Evolutionary conservation across 2,888 invertebrate species (phyloP).

Genomic region (Cacoxenus indagator): DNA sequence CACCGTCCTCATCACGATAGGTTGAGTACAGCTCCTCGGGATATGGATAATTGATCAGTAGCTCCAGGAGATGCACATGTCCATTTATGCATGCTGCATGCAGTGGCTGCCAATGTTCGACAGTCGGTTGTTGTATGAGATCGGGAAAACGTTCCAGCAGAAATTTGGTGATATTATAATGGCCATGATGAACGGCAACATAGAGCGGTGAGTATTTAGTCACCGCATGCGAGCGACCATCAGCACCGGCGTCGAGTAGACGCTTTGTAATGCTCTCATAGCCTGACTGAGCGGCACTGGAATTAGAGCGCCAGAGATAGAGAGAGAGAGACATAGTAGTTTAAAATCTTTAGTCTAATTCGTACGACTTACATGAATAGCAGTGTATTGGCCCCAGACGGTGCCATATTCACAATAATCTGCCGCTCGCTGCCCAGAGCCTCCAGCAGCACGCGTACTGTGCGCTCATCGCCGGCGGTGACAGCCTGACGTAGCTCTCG

Average conservation of each 20-base stretch:
- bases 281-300: conserved; percentile 89
- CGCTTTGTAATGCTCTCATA: conserved; percentile 82
- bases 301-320: neutral
- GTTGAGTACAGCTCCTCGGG: conserved; percentile 78
- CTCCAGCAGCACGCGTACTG: conserved; percentile 78
- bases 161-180: conserved; percentile 81
- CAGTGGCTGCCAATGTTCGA: conserved; percentile 91
- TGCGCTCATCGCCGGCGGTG: conserved; percentile 78
- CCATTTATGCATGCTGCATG: conserved; percentile 95
- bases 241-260: conserved; percentile 85
- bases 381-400: conserved; percentile 88
- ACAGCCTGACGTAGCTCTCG: conserved; percentile 83
- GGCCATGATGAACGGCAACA: conserved; percentile 89
- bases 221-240: conserved; percentile 89
- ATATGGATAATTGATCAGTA: conserved; percentile 86
- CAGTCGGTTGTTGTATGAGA: conserved; percentile 87
- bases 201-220: conserved; percentile 94
- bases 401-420: conserved; percentile 87
- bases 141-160: conserved; percentile 87
- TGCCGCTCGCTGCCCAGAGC: conserved; percentile 78
- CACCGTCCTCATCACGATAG: conserved; percentile 79
- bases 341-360: neutral
- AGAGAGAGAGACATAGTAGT: neutral
- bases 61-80: conserved; percentile 81
- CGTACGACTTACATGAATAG: conserved; percentile 82